These are phyloP conservation scores for Drosophila falleni DNA, from an alignment of 2,888 invertebrate species.

Conservation along the genomic window DNA sequence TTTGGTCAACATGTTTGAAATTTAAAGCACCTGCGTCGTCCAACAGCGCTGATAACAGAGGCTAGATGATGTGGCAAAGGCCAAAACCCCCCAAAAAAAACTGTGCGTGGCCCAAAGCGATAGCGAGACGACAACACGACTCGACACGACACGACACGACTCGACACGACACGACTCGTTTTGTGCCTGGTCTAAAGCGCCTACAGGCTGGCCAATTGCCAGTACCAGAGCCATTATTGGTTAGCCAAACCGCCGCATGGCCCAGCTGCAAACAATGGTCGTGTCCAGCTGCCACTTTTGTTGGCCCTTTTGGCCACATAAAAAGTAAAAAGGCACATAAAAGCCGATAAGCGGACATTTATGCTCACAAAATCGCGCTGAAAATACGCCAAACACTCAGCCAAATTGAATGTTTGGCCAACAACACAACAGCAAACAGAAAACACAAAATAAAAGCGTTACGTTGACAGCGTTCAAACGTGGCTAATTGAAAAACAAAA, in stretches of 20 bases:
- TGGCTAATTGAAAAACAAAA: conserved; percentile 72
- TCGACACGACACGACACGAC: conserved; percentile 22
- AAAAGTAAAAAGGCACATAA: conserved; percentile 74
- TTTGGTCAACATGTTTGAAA: conserved; percentile 72
- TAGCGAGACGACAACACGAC: conserved; percentile 50
- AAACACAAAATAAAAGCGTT: neutral
- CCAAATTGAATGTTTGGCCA: conserved; percentile 42
- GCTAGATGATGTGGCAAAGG: conserved; percentile 40
- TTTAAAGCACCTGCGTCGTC: conserved; percentile 75
- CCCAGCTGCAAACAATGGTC: conserved; percentile 75
- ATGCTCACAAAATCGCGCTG: conserved; percentile 68
- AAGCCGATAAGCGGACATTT: conserved; percentile 79
- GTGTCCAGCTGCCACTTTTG: conserved; percentile 29
- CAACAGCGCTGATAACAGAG: conserved; percentile 66
- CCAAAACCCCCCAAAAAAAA: conserved; percentile 27
- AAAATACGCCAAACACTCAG: conserved; percentile 51
- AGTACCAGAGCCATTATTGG: conserved; percentile 70
- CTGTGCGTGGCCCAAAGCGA: conserved; percentile 65
- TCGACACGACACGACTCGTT: conserved; percentile 32
- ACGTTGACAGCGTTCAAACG: conserved; percentile 16
- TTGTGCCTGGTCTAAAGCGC: conserved; percentile 16
- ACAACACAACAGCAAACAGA: neutral
- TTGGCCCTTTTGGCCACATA: conserved; percentile 51
- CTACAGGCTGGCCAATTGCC: conserved; percentile 67
- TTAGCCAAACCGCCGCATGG: conserved; percentile 73